Percentiles rank a stretch among this genome's conserved stretches.
Conservation (phyloP, 1,140 invertebrate genomes). For the Trachymyrmex cornetzi region DNA sequence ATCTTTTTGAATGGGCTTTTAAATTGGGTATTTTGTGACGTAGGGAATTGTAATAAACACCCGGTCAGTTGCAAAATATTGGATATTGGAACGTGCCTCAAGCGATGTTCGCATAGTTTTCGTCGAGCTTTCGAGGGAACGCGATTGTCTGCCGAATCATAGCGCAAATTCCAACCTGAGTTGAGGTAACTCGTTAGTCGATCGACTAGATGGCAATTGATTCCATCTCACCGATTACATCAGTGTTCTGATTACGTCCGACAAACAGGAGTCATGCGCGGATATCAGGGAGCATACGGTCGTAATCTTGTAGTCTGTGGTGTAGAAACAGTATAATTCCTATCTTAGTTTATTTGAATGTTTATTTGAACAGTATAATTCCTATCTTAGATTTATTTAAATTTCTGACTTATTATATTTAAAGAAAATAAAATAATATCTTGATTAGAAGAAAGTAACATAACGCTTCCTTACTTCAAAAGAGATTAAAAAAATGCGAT, state of each 20-base stretch:
- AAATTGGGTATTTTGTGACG: neutral
- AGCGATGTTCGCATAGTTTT: conserved; percentile 27
- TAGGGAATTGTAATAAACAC: conserved; percentile 12
- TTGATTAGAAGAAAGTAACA: neutral
- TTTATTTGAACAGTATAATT: conserved; percentile 14
- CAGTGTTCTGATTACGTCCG: conserved; percentile 39
- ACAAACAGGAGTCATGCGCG: conserved; percentile 46
- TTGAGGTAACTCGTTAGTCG: conserved; percentile 39
- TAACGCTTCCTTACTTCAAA: too few species aligned
- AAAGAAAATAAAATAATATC: neutral
- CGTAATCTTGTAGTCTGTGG: conserved; percentile 9
- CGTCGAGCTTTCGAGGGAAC: neutral
- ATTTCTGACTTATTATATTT: neutral
- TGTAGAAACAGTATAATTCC: neutral
- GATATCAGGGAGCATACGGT: conserved; percentile 17
- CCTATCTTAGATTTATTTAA: neutral
- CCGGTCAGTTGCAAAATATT: conserved; percentile 29
- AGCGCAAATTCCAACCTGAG: conserved; percentile 26
- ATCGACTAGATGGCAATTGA: conserved; percentile 58
- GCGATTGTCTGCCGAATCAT: conserved; percentile 31
- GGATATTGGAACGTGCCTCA: conserved; percentile 2
- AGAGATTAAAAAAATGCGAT: too few species aligned
- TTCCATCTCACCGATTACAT: conserved; percentile 54
- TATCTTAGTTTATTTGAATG: too few species aligned
- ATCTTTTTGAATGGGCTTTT: neutral